phyloP scores from a whole-genome alignment of 2,797 vertebrate species.

The Linurgus olivaceus region DNA sequence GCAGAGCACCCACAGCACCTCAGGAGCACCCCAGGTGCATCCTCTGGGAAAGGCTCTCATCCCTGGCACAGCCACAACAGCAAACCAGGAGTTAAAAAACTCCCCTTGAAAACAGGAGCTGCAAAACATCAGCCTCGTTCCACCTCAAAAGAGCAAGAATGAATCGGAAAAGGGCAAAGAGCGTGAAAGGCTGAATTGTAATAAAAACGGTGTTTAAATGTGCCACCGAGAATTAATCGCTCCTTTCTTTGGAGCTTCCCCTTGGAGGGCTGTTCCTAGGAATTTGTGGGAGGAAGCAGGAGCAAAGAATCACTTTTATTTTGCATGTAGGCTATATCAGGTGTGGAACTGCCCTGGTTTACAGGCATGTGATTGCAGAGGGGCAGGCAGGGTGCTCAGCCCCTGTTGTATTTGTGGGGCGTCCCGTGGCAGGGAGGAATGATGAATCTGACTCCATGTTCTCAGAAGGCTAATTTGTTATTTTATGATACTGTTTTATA shows the following conservation, averaged over 20 bases:
- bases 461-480: too few species aligned
- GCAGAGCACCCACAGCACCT: fast-evolving
- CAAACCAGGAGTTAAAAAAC: neutral
- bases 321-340: neutral
- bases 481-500: too few species aligned
- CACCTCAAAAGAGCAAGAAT: slow-evolving; percentile 60
- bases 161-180: slow-evolving; percentile 64
- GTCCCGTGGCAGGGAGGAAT: too few species aligned
- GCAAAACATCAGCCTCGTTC: slow-evolving; percentile 52
- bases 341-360: neutral
- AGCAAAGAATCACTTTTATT: neutral
- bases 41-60: neutral
- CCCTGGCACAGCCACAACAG: neutral
- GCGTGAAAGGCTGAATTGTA: slow-evolving; percentile 45
- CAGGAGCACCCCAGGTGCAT: neutral
- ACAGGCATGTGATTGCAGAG: fast-evolving
- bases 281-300: neutral
- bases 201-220: slow-evolving; percentile 61
- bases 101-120: neutral
- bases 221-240: slow-evolving; percentile 56
- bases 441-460: too few species aligned
- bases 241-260: neutral
- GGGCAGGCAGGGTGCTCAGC: neutral
- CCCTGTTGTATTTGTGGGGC: too few species aligned
- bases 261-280: neutral